Evolutionary conservation across 1,140 invertebrate species (phyloP).

Genomic region (Drosophila dunni): DNA sequence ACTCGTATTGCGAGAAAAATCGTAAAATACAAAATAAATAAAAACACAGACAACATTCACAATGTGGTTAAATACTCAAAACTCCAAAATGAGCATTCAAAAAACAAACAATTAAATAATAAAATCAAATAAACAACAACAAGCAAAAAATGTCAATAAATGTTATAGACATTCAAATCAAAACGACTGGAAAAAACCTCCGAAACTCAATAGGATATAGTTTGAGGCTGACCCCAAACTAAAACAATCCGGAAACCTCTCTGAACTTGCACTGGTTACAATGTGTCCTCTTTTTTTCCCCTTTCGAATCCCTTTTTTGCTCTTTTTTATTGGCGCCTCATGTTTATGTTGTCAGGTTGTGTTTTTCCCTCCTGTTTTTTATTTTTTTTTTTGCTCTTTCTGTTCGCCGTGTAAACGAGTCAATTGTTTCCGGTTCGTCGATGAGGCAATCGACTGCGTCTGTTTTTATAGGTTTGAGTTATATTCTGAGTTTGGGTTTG

Average conservation of each 20-base stretch:
- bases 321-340: conserved; percentile 71
- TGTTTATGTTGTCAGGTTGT: conserved; percentile 76
- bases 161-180: conserved; percentile 61
- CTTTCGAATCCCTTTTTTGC: background rate
- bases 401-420: conserved; percentile 79
- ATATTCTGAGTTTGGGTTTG: conserved; percentile 30
- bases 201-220: conserved; percentile 26
- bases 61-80: conserved; percentile 61
- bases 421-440: conserved; percentile 81
- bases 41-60: conserved; percentile 35
- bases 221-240: conserved; percentile 42
- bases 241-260: conserved; percentile 46
- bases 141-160: conserved; percentile 32
- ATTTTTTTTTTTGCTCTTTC: conserved; percentile 27
- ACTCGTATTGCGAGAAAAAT: conserved; percentile 36
- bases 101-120: conserved; percentile 50
- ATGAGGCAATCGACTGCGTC: conserved; percentile 82
- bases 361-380: conserved; percentile 12
- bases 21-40: conserved; percentile 41
- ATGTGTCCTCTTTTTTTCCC: conserved; percentile 47
- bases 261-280: conserved; percentile 39
- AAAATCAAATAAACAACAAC: conserved; percentile 35
- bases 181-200: conserved; percentile 38
- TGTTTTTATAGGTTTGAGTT: conserved; percentile 66
- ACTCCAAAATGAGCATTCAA: conserved; percentile 33